Evolutionary conservation across 2,113 vertebrate genomes (phyloP).

Genomic region (Rissa tridactyla): DNA sequence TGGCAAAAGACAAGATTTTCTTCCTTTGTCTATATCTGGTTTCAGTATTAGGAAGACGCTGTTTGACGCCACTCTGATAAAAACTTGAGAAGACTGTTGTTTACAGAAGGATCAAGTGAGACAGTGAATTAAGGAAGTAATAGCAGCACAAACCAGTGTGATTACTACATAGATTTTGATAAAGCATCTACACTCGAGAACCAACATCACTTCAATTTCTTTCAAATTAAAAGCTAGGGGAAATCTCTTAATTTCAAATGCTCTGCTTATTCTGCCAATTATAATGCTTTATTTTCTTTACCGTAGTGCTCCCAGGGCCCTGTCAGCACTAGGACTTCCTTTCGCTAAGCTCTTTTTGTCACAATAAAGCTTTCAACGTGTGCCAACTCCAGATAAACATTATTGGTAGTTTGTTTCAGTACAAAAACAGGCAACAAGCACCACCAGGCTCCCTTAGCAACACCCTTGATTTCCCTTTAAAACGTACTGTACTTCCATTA

Average conservation of each 20-base stretch:
- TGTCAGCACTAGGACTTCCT: constrained; percentile 37
- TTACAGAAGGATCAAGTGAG: background rate
- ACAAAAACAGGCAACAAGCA: background rate
- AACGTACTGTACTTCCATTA: background rate
- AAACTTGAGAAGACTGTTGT: background rate
- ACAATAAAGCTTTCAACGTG: background rate
- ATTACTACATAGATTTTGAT: background rate
- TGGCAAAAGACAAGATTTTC: background rate
- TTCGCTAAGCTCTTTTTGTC: constrained; percentile 12
- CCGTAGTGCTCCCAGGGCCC: background rate
- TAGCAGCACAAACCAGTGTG: background rate
- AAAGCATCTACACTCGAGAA: background rate
- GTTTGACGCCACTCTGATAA: background rate
- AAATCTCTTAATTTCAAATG: constrained; percentile 7
- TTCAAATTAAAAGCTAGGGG: background rate
- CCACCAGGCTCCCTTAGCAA: background rate
- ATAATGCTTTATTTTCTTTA: constrained; percentile 24
- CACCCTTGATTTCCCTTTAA: background rate
- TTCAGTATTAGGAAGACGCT: background rate
- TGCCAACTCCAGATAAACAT: background rate
- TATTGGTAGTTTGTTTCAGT: background rate
- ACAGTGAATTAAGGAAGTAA: background rate
- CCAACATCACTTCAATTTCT: background rate
- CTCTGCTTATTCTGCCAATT: background rate
- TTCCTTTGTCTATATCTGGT: background rate